Percentiles rank a stretch among this genome's conserved stretches.
Evolutionary conservation across 2,113 vertebrate species (phyloP).

Genomic region (Rutilus rutilus): DNA sequence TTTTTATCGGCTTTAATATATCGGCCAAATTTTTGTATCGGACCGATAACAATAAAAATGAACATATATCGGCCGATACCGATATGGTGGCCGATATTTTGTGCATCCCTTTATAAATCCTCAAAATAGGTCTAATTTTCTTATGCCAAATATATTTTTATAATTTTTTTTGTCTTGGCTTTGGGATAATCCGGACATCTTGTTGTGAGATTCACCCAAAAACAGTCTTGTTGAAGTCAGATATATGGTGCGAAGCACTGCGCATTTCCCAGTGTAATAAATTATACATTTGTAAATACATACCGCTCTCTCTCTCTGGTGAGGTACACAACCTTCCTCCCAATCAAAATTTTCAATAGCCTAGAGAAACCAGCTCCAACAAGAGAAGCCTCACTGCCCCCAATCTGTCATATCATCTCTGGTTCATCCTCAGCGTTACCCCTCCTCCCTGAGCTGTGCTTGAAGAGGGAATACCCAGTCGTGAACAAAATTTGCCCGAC

Average conservation of each 20-base stretch:
- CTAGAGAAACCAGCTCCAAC: slow-evolving; percentile 35
- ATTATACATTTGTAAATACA: slow-evolving; percentile 24
- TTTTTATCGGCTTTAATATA: too few relatives aligned
- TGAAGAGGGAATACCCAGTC: slow-evolving; percentile 45
- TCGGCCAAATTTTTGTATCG: too few relatives aligned
- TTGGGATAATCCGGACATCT: background rate
- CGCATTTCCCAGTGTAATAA: background rate
- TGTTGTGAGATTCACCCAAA: background rate
- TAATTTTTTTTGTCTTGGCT: background rate
- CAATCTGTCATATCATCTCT: slow-evolving; percentile 58
- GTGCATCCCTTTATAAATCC: background rate
- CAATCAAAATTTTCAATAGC: slow-evolving; percentile 30
- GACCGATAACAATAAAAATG: too few relatives aligned
- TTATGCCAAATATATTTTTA: background rate
- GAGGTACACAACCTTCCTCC: slow-evolving; percentile 8
- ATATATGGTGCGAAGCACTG: background rate
- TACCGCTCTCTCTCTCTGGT: background rate
- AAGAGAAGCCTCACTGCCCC: slow-evolving; percentile 51
- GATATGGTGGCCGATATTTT: too few relatives aligned
- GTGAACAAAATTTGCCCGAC: slow-evolving; percentile 48
- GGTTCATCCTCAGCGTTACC: slow-evolving; percentile 45
- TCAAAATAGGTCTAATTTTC: background rate
- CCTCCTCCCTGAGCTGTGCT: slow-evolving; percentile 40
- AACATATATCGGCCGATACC: too few relatives aligned
- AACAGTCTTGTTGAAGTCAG: slow-evolving; percentile 4